These are phyloP conservation scores for Salarias fasciatus DNA, from an alignment of 2,797 vertebrate species.

Conservation along the genomic window DNA sequence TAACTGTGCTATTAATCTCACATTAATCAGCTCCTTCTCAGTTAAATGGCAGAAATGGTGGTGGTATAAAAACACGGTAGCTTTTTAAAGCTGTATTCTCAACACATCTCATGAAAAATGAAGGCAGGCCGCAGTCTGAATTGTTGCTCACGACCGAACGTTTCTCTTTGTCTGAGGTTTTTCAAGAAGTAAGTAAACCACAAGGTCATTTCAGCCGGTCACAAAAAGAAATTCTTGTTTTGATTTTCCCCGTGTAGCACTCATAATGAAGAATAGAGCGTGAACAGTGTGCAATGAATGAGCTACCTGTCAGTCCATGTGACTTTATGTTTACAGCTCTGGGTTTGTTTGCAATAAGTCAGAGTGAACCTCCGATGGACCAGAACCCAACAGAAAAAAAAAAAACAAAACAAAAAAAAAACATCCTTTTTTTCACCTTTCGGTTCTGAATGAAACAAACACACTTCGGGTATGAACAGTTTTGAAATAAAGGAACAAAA, in stretches of 20 bases:
- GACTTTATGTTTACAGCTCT: slow-evolving; percentile 12
- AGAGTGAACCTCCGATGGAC: slow-evolving; percentile 5
- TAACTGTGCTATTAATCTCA: no score
- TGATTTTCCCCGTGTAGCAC: slow-evolving; percentile 5
- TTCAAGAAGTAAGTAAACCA: slow-evolving; percentile 1
- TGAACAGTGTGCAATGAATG: slow-evolving; percentile 18
- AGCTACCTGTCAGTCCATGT: slow-evolving; percentile 13
- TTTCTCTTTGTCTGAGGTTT: neutral
- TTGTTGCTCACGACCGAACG: slow-evolving; percentile 4
- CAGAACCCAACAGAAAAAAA: slow-evolving; percentile 23
- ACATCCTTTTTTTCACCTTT: slow-evolving; percentile 10
- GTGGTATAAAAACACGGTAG: no score
- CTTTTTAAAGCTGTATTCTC: no score
- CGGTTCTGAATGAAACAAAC: no score
- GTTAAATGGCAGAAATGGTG: no score
- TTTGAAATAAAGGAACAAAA: no score
- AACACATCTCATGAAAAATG: neutral
- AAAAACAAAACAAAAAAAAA: slow-evolving; percentile 21
- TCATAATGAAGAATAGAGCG: slow-evolving; percentile 24
- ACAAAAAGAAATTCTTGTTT: slow-evolving; percentile 20
- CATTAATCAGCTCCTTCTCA: no score
- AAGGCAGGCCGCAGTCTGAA: slow-evolving; percentile 4
- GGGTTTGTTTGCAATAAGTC: slow-evolving; percentile 39
- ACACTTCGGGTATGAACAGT: no score
- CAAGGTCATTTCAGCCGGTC: slow-evolving; percentile 3